phyloP scores from a whole-genome alignment of 2,113 vertebrate species.

The Sphyrna mokarran region DNA sequence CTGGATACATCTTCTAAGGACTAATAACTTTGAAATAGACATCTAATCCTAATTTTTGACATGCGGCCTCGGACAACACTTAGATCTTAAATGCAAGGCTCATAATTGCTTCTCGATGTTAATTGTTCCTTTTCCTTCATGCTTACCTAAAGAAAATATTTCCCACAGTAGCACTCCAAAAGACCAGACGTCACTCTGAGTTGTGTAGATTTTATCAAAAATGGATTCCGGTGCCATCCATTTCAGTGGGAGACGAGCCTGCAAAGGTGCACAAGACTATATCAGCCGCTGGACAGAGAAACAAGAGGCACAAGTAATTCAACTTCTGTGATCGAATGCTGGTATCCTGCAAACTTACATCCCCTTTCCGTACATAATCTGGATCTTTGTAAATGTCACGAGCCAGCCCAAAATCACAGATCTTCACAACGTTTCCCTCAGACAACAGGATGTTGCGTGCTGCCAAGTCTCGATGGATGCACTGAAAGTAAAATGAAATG shows the following conservation, averaged over 20 bases:
- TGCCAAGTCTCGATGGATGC: slow-evolving; percentile 84
- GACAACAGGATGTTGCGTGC: slow-evolving; percentile 86
- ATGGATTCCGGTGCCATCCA: slow-evolving; percentile 96
- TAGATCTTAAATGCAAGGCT: not conserved
- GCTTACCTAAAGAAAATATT: slow-evolving; percentile 88
- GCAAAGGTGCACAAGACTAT: slow-evolving; percentile 33
- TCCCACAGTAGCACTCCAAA: slow-evolving; percentile 91
- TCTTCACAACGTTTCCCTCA: slow-evolving; percentile 92
- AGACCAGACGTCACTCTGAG: slow-evolving; percentile 90
- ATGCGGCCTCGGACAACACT: not conserved
- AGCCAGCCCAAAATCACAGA: slow-evolving; percentile 87
- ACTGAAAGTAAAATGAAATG: slow-evolving; percentile 54
- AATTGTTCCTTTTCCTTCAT: not conserved
- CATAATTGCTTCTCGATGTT: not conserved
- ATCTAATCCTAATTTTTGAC: not conserved
- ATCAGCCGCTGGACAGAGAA: not conserved
- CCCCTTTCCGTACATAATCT: slow-evolving; percentile 88
- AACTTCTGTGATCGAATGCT: not conserved
- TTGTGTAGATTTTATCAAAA: slow-evolving; percentile 91
- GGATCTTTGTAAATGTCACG: slow-evolving; percentile 90
- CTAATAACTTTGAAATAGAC: not conserved
- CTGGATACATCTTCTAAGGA: not conserved
- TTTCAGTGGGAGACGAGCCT: slow-evolving; percentile 86
- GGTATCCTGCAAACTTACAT: slow-evolving; percentile 61
- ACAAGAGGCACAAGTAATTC: not conserved